Conservation (phyloP, 2,113 vertebrate genomes). For the Morphnarchus princeps region DNA sequence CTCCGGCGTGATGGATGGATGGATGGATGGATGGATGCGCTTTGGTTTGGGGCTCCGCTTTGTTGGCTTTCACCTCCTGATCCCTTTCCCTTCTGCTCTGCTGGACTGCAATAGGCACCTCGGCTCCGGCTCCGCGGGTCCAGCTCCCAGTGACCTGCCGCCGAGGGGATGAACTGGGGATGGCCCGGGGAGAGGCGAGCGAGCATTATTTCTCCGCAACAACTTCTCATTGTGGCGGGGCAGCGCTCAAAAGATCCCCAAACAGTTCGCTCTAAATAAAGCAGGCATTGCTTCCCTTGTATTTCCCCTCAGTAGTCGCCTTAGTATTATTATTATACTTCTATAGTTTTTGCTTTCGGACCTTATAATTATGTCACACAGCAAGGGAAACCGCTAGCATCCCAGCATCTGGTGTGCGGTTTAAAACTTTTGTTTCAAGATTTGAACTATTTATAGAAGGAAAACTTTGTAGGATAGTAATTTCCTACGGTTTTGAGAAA, state of each 20-base stretch:
- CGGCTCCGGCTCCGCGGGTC: conserved; percentile 1
- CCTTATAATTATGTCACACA: conserved; percentile 85
- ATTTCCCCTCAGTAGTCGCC: conserved; percentile 62
- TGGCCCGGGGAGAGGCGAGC: background rate
- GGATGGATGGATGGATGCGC: background rate
- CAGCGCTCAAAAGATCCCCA: conserved; percentile 1
- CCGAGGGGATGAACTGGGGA: background rate
- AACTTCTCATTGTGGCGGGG: background rate
- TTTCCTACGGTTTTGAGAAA: conserved; percentile 78
- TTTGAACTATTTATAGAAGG: conserved; percentile 81
- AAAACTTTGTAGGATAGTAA: conserved; percentile 79
- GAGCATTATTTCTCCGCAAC: background rate
- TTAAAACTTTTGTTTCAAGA: conserved; percentile 84
- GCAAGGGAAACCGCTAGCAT: conserved; percentile 79
- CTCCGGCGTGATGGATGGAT: background rate
- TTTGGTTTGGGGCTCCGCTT: background rate
- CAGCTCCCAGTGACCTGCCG: background rate
- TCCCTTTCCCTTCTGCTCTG: conserved; percentile 63
- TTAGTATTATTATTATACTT: conserved; percentile 69
- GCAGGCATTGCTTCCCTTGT: conserved; percentile 47
- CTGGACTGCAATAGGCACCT: conserved; percentile 23
- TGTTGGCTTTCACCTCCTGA: conserved; percentile 47
- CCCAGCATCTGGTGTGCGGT: conserved; percentile 82
- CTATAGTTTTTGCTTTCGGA: conserved; percentile 69
- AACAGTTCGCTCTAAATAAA: conserved; percentile 50